Evolutionary conservation across 2,797 vertebrate genomes (phyloP).

Genomic region (Sebastes elongatus): DNA sequence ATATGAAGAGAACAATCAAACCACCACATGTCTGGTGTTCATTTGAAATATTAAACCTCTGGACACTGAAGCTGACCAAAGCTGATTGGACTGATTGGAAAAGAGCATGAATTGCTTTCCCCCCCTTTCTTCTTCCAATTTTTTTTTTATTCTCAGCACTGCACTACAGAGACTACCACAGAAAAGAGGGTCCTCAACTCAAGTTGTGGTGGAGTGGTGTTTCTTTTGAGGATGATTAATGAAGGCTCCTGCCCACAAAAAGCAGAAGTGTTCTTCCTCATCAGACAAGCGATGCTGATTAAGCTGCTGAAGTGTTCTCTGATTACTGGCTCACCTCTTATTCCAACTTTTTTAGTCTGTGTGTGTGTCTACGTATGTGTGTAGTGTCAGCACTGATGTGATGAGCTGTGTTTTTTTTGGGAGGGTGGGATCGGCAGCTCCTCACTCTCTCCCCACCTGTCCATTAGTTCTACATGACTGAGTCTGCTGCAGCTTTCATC

Average conservation of each 20-base stretch:
- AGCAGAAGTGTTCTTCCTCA: constrained; percentile 74
- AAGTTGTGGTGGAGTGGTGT: constrained; percentile 68
- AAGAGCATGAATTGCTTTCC: constrained; percentile 11
- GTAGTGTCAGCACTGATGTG: constrained; percentile 13
- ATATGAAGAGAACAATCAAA: constrained; percentile 15
- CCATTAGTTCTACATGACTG: constrained; percentile 76
- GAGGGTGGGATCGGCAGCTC: constrained; percentile 17
- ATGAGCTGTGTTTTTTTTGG: constrained; percentile 26
- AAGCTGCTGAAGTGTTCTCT: constrained; percentile 72
- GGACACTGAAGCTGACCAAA: constrained; percentile 41
- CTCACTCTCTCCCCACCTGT: constrained; percentile 67
- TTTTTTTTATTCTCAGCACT: neutral
- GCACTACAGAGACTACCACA: constrained; percentile 3
- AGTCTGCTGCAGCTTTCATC: constrained; percentile 71
- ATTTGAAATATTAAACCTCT: constrained; percentile 46
- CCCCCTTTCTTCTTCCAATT: neutral
- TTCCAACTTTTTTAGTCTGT: constrained; percentile 13
- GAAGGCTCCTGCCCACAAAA: constrained; percentile 73
- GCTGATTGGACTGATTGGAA: constrained; percentile 62
- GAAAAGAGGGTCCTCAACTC: constrained; percentile 62
- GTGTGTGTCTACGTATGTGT: constrained; percentile 1
- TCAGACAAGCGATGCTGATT: constrained; percentile 80
- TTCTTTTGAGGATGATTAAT: constrained; percentile 81
- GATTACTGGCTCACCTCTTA: constrained; percentile 70
- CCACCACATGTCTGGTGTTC: constrained; percentile 35